A percentile compares a stretch with the other conserved stretches of the same genome.
These are phyloP conservation scores for Leuciscus idus DNA, from an alignment of 2,113 vertebrate genomes.

Conservation along the genomic window DNA sequence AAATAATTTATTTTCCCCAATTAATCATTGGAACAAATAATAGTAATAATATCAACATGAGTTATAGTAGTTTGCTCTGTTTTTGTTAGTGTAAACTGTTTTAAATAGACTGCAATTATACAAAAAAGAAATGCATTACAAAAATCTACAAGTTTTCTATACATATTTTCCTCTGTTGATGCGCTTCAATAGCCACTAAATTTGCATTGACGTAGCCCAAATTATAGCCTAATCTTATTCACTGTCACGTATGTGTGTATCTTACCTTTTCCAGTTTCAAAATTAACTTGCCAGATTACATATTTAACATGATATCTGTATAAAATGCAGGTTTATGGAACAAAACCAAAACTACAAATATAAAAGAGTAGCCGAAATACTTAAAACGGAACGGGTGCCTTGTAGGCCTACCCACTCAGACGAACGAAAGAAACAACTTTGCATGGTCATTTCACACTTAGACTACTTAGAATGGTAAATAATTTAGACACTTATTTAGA, in stretches of 20 bases:
- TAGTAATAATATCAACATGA: too few relatives aligned
- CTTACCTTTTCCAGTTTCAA: neutral
- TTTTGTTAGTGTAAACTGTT: neutral
- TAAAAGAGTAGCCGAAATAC: neutral
- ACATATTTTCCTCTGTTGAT: neutral
- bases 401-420: neutral
- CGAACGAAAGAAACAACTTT: neutral
- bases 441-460: neutral
- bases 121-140: neutral
- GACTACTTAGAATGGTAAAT: neutral
- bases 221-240: neutral
- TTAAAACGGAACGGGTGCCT: neutral
- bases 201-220: neutral
- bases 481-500: neutral
- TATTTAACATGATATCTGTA: neutral
- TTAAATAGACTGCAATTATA: neutral
- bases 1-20: neutral
- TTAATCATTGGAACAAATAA: neutral
- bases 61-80: neutral
- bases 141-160: neutral
- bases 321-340: too few relatives aligned
- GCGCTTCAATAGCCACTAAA: neutral
- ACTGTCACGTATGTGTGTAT: neutral
- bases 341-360: neutral
- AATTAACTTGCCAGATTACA: neutral